Percentiles rank a stretch among this genome's conserved stretches.
Conservation (phyloP, 2,113 vertebrate genomes). For the Ardeotis arabs region DNA sequence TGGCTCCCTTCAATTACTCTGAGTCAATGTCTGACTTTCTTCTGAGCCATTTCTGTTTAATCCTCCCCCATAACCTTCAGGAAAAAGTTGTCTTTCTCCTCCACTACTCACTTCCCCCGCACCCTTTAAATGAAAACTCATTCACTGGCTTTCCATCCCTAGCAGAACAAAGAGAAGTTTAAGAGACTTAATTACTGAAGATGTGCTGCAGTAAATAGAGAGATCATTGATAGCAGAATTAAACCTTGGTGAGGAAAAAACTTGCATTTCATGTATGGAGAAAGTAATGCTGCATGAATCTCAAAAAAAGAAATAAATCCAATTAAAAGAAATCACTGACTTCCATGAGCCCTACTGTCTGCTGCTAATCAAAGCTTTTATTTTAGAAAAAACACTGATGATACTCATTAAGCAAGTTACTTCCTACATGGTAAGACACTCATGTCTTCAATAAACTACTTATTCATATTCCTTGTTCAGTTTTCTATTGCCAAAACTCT, state of each 20-base stretch:
- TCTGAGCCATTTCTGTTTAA: neutral
- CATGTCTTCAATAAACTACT: neutral
- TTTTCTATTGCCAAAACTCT: neutral
- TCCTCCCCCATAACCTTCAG: neutral
- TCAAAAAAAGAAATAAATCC: neutral
- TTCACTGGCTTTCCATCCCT: neutral
- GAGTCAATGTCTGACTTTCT: conserved; percentile 26
- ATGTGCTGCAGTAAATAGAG: neutral
- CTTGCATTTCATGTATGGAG: neutral
- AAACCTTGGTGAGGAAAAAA: neutral
- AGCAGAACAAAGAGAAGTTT: conserved; percentile 5
- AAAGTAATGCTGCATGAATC: neutral
- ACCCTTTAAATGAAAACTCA: neutral
- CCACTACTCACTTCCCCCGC: neutral
- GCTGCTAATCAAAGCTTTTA: conserved; percentile 9
- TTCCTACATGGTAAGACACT: neutral
- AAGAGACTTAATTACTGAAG: neutral
- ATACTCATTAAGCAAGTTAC: neutral
- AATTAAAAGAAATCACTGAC: neutral
- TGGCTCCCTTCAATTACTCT: neutral
- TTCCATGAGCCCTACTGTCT: neutral
- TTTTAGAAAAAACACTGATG: neutral
- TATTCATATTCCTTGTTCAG: neutral
- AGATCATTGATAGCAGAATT: neutral
- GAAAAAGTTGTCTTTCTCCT: conserved; percentile 26